Percentiles rank a stretch among this genome's conserved stretches.
Evolutionary conservation across 2,113 vertebrate species (phyloP).

Genomic region (Hemiscyllium ocellatum): DNA sequence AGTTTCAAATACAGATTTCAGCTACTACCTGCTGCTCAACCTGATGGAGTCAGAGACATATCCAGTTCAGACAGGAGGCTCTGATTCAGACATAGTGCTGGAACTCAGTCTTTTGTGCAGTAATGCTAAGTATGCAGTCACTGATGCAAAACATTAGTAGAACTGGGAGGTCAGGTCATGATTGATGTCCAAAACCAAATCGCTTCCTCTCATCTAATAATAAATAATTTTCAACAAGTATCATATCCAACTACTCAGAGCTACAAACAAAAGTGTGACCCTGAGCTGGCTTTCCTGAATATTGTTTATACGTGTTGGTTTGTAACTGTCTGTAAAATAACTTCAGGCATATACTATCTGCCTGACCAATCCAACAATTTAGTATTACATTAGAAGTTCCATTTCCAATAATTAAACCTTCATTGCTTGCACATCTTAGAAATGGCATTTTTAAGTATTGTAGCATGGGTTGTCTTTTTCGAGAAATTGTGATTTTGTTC

Average conservation of each 20-base stretch:
- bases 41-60: neutral
- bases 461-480: neutral
- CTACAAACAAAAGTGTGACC: neutral
- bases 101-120: neutral
- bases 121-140: neutral
- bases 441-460: neutral
- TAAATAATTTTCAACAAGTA: neutral
- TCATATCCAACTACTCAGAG: neutral
- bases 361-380: neutral
- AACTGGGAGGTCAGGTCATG: neutral
- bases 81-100: neutral
- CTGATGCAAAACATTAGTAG: neutral
- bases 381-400: neutral
- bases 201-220: neutral
- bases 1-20: neutral
- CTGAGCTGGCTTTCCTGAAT: neutral
- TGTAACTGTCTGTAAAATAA: neutral
- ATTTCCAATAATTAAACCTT: neutral
- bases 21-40: neutral
- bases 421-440: neutral
- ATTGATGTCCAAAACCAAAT: neutral
- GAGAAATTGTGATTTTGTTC: neutral
- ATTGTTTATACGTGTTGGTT: neutral
- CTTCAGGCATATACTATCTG: neutral
- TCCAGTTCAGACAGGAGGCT: neutral